Conservation (phyloP, 2,113 vertebrate genomes). For the Piaya cayana region DNA sequence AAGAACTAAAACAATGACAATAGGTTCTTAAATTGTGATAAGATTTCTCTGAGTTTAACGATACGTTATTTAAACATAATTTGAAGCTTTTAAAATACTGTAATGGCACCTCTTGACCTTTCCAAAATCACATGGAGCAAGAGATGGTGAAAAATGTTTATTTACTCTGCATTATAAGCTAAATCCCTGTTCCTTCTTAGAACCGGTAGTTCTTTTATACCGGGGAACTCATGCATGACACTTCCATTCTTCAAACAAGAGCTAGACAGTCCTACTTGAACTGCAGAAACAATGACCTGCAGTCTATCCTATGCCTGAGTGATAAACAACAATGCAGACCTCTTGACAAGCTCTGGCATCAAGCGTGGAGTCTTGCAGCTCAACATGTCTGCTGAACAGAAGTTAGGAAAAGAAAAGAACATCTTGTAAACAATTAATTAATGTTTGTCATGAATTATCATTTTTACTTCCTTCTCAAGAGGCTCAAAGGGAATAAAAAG, state of each 20-base stretch:
- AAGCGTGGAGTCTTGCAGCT: conserved; percentile 79
- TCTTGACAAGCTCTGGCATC: conserved; percentile 81
- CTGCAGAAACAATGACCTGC: conserved; percentile 81
- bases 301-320: conserved; percentile 79
- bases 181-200: conserved; percentile 74
- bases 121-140: conserved; percentile 78
- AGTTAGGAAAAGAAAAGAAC: conserved; percentile 86
- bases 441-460: conserved; percentile 91
- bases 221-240: conserved; percentile 78
- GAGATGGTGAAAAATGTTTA: conserved; percentile 82
- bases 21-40: conserved; percentile 76
- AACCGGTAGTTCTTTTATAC: conserved; percentile 78
- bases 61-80: conserved; percentile 79
- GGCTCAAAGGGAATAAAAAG: conserved; percentile 88
- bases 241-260: conserved; percentile 77
- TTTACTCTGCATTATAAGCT: conserved; percentile 79
- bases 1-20: conserved; percentile 69
- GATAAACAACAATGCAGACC: conserved; percentile 82
- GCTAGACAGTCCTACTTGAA: conserved; percentile 83
- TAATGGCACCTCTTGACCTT: conserved; percentile 83
- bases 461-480: conserved; percentile 89
- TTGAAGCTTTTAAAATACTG: conserved; percentile 82
- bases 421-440: conserved; percentile 91
- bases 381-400: conserved; percentile 82
- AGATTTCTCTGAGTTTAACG: conserved; percentile 73